These are phyloP conservation scores for Ophonus ardosiacus DNA, from an alignment of 2,888 invertebrate genomes.

Conservation along the genomic window DNA sequence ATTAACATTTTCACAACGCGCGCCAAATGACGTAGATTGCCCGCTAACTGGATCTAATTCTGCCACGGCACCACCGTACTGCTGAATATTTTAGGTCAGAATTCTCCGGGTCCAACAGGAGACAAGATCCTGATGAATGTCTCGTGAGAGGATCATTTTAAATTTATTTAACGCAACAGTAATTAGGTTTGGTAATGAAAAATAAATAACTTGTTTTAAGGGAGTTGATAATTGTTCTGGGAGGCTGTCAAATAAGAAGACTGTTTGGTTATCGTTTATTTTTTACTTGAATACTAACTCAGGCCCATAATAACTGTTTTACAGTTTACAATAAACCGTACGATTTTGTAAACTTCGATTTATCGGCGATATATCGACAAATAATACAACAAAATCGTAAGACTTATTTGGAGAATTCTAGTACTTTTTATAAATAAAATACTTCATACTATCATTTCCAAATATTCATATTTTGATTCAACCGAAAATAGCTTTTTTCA, in stretches of 20 bases:
- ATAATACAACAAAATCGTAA: too few relatives aligned
- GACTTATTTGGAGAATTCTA: too few relatives aligned
- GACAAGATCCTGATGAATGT: not conserved
- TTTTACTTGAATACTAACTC: not conserved
- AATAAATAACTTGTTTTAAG: slow-evolving; percentile 21
- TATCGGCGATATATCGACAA: too few relatives aligned
- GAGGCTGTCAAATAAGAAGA: not conserved
- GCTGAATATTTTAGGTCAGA: slow-evolving; percentile 31
- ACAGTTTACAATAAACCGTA: too few relatives aligned
- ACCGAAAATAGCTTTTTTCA: too few relatives aligned
- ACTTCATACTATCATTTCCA: too few relatives aligned
- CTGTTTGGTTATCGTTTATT: not conserved
- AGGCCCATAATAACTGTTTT: too few relatives aligned
- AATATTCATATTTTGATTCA: too few relatives aligned
- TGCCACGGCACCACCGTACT: slow-evolving; percentile 12
- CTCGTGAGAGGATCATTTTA: slow-evolving; percentile 31
- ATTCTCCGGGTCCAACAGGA: not conserved
- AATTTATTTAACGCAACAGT: slow-evolving; percentile 37
- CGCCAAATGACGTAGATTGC: slow-evolving; percentile 61
- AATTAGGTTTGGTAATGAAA: slow-evolving; percentile 28
- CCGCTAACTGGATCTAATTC: slow-evolving; percentile 62
- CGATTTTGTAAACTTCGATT: too few relatives aligned
- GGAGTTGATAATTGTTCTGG: not conserved
- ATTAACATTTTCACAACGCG: slow-evolving; percentile 71
- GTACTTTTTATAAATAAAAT: too few relatives aligned